phyloP scores from a whole-genome alignment of 1,140 invertebrate genomes.

The Bombus vancouverensis region DNA sequence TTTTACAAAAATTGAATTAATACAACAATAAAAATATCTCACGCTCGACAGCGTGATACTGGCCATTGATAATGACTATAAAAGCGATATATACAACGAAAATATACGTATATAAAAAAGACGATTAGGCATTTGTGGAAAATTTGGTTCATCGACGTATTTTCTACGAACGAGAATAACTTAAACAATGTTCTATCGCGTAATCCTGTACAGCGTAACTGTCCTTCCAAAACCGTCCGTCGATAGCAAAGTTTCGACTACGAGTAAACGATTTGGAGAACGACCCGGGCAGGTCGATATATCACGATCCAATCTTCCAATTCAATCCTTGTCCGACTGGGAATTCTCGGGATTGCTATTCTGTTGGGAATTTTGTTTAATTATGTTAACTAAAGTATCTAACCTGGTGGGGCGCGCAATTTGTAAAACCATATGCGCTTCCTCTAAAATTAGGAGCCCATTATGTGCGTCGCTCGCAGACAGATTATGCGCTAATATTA shows the following conservation, averaged over 20 bases:
- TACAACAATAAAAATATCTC: slow-evolving; percentile 35
- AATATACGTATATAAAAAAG: slow-evolving; percentile 8
- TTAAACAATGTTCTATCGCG: not conserved
- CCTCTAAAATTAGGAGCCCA: slow-evolving; percentile 85
- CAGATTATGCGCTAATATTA: slow-evolving; percentile 83
- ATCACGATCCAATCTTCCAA: not conserved
- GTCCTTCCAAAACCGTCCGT: not conserved
- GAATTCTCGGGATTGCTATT: slow-evolving; percentile 48
- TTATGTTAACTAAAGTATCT: slow-evolving; percentile 78
- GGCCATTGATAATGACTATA: slow-evolving; percentile 34
- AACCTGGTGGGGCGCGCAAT: slow-evolving; percentile 80
- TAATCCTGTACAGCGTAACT: not conserved
- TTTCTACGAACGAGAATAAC: not conserved
- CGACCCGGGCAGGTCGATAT: not conserved
- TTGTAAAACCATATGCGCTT: slow-evolving; percentile 86
- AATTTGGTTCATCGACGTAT: not conserved
- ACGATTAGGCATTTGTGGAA: not conserved
- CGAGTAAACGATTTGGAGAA: too few species aligned
- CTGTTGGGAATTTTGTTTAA: slow-evolving; percentile 72
- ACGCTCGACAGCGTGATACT: slow-evolving; percentile 19
- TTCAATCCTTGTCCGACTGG: slow-evolving; percentile 51
- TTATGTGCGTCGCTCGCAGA: slow-evolving; percentile 84
- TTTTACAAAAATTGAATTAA: slow-evolving; percentile 25
- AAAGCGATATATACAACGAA: slow-evolving; percentile 22
- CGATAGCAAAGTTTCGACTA: not conserved